A percentile compares a stretch with the other conserved stretches of the same genome.
phyloP scores from a whole-genome alignment of 2,797 vertebrate species.

The Emydoidea blandingii region DNA sequence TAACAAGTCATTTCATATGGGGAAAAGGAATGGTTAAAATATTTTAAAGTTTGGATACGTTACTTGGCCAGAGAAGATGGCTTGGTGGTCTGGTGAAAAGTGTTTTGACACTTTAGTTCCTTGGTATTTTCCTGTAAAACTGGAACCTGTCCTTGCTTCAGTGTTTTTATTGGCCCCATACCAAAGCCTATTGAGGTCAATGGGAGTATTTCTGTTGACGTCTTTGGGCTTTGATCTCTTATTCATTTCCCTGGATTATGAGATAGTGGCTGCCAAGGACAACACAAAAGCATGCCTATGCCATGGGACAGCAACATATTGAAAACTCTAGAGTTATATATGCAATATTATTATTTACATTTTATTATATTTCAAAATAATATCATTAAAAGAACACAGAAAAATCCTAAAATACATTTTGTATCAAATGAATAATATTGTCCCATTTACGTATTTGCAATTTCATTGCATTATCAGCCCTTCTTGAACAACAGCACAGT shows the following conservation, averaged over 20 bases:
- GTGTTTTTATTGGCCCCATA: background rate
- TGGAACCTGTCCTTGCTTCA: background rate
- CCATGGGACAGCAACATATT: background rate
- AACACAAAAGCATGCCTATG: background rate
- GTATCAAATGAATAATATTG: background rate
- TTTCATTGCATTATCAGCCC: background rate
- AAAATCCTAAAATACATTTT: background rate
- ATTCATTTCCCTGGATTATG: background rate
- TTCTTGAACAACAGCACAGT: background rate
- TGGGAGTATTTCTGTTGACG: background rate
- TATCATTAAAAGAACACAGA: background rate
- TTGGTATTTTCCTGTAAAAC: background rate
- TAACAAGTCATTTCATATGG: background rate
- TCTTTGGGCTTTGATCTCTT: background rate
- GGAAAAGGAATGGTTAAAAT: background rate
- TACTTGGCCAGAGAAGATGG: background rate
- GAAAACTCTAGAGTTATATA: background rate
- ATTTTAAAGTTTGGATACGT: background rate
- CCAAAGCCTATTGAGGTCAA: background rate
- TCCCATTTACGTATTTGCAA: background rate
- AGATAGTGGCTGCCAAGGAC: background rate
- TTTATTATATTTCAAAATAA: background rate
- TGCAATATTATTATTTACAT: background rate
- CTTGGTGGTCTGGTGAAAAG: background rate
- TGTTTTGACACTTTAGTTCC: background rate